Percentiles rank a stretch among this genome's conserved stretches.
Evolutionary conservation across 2,888 invertebrate species (phyloP).

Genomic region (Sylvicola fuscatus): DNA sequence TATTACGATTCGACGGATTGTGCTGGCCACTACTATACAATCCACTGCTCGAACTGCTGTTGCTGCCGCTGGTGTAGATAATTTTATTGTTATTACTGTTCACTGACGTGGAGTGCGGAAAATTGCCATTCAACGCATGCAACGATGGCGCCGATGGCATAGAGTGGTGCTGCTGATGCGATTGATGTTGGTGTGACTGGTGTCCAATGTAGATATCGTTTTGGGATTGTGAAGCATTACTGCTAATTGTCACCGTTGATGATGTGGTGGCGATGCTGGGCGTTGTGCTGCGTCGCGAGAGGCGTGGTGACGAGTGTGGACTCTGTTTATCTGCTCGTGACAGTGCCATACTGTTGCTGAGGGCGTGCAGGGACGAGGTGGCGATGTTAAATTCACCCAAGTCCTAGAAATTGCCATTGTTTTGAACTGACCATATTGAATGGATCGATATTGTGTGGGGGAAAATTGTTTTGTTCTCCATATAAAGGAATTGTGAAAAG

Average conservation of each 20-base stretch:
- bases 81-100: too few relatives aligned
- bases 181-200: conserved; percentile 6
- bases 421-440: too few relatives aligned
- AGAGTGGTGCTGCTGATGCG: conserved; percentile 6
- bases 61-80: too few relatives aligned
- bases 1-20: conserved; percentile 14
- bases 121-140: too few relatives aligned
- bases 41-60: too few relatives aligned
- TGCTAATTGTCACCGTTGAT: conserved; percentile 11
- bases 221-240: neutral
- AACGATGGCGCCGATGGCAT: neutral
- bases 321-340: conserved; percentile 28
- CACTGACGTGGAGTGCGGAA: too few relatives aligned
- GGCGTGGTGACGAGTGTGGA: conserved; percentile 34
- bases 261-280: conserved; percentile 15
- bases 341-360: conserved; percentile 23
- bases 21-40: neutral
- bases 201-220: conserved; percentile 1
- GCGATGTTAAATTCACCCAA: conserved; percentile 41
- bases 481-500: too few relatives aligned
- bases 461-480: too few relatives aligned
- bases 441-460: too few relatives aligned
- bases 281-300: conserved; percentile 26
- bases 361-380: conserved; percentile 36
- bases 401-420: conserved; percentile 25